Percentiles rank a stretch among this genome's conserved stretches.
phyloP scores from a whole-genome alignment of 2,888 invertebrate genomes.

The Hypena proboscidalis region DNA sequence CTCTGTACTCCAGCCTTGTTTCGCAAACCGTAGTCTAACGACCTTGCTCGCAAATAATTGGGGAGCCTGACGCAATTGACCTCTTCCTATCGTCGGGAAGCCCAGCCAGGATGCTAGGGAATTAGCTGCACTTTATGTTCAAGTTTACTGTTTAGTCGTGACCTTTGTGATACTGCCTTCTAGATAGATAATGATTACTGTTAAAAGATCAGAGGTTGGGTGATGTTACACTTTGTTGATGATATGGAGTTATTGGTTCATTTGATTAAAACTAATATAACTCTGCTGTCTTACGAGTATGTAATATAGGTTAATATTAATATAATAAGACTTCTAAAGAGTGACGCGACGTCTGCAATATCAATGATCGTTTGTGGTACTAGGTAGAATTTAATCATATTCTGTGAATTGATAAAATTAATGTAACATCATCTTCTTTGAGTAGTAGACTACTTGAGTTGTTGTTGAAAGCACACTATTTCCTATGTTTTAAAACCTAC shows the following conservation, averaged over 20 bases:
- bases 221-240: slow-evolving; percentile 14
- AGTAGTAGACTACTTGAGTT: too few relatives aligned
- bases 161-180: slow-evolving; percentile 26
- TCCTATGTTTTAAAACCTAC: too few relatives aligned
- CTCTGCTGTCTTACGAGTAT: neutral
- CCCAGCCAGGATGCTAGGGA: slow-evolving; percentile 31
- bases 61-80: slow-evolving; percentile 56
- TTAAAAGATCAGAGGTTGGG: slow-evolving; percentile 24
- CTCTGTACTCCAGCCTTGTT: slow-evolving; percentile 20
- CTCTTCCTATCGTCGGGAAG: slow-evolving; percentile 45
- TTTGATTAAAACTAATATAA: too few relatives aligned
- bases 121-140: slow-evolving; percentile 30
- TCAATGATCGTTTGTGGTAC: too few relatives aligned
- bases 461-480: too few relatives aligned
- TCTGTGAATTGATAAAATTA: too few relatives aligned
- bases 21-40: slow-evolving; percentile 36
- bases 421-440: too few relatives aligned
- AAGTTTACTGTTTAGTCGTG: slow-evolving; percentile 27
- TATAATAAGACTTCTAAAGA: too few relatives aligned
- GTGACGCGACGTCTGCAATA: too few relatives aligned
- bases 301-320: too few relatives aligned
- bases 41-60: slow-evolving; percentile 63
- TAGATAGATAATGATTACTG: slow-evolving; percentile 13
- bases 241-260: too few relatives aligned
- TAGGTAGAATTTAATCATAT: too few relatives aligned